Evolutionary conservation across 2,888 invertebrate genomes (phyloP).

Genomic region (Biston betularia): DNA sequence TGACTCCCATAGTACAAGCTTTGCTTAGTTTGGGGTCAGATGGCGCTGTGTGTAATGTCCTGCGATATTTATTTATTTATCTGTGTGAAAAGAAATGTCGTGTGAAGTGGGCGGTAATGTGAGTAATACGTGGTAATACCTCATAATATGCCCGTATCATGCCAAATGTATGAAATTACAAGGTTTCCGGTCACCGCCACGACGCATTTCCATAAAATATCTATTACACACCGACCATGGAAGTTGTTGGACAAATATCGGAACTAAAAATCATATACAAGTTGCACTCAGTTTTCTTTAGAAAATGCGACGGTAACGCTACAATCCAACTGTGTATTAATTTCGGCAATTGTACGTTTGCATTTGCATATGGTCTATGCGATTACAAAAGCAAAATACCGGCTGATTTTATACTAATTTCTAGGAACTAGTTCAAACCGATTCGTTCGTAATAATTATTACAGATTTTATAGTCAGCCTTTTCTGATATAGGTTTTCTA

Average conservation of each 20-base stretch:
- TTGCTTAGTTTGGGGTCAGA: no score
- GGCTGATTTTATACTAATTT: constrained; percentile 41
- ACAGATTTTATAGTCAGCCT: no score
- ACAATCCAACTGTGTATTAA: background rate
- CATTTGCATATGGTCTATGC: constrained; percentile 53
- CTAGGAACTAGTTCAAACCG: constrained; percentile 24
- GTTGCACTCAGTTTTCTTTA: background rate
- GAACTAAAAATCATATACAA: background rate
- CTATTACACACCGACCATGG: constrained; percentile 29
- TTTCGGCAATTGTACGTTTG: background rate
- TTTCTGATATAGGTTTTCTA: no score
- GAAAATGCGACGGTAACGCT: background rate
- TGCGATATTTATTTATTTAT: no score
- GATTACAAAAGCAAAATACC: constrained; percentile 51
- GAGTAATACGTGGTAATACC: constrained; percentile 6
- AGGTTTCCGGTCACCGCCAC: constrained; percentile 39
- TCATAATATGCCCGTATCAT: constrained; percentile 41
- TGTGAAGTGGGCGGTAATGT: constrained; percentile 29
- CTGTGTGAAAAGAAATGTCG: constrained; percentile 42
- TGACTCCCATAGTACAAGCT: no score
- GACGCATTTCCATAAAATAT: constrained; percentile 47
- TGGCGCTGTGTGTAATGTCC: no score
- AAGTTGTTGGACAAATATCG: background rate
- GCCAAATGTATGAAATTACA: constrained; percentile 46
- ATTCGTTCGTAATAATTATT: no score